Evolutionary conservation across 2,113 vertebrate genomes (phyloP).

Genomic region (Melanostigma gelatinosum): DNA sequence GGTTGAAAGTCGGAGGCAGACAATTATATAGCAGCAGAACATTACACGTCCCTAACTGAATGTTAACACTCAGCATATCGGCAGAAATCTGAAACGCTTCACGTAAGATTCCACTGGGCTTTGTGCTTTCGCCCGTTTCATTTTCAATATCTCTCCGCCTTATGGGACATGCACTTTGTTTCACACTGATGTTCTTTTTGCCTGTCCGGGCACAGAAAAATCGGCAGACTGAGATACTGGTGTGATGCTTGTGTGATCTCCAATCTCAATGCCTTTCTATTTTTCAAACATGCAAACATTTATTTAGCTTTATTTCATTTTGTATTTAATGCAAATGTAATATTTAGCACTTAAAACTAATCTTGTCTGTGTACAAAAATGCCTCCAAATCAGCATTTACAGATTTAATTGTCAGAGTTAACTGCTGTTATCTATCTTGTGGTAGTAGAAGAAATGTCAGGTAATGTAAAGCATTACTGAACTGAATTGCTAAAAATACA

Average conservation of each 20-base stretch:
- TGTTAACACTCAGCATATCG: constrained; percentile 72
- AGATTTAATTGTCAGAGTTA: not conserved
- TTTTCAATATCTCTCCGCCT: constrained; percentile 76
- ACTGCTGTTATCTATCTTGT: not conserved
- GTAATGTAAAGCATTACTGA: not conserved
- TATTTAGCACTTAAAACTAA: not conserved
- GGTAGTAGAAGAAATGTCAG: not conserved
- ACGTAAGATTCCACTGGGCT: constrained; percentile 60
- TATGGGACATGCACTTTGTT: constrained; percentile 74
- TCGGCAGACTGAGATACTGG: constrained; percentile 40
- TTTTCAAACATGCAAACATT: constrained; percentile 19
- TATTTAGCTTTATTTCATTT: not conserved
- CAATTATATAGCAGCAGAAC: constrained; percentile 59
- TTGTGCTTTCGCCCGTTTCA: constrained; percentile 68
- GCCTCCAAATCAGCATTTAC: not conserved
- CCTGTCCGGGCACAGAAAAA: constrained; percentile 54
- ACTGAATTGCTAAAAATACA: not conserved
- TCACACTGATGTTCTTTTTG: constrained; percentile 76
- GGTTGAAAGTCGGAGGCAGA: constrained; percentile 49
- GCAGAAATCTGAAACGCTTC: constrained; percentile 74
- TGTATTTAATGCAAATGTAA: not conserved
- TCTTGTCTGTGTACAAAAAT: not conserved
- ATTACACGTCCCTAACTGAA: constrained; percentile 68
- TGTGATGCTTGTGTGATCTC: constrained; percentile 50
- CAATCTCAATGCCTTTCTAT: constrained; percentile 4